Conservation (phyloP, 2,113 vertebrate genomes). For the Falco punctatus region DNA sequence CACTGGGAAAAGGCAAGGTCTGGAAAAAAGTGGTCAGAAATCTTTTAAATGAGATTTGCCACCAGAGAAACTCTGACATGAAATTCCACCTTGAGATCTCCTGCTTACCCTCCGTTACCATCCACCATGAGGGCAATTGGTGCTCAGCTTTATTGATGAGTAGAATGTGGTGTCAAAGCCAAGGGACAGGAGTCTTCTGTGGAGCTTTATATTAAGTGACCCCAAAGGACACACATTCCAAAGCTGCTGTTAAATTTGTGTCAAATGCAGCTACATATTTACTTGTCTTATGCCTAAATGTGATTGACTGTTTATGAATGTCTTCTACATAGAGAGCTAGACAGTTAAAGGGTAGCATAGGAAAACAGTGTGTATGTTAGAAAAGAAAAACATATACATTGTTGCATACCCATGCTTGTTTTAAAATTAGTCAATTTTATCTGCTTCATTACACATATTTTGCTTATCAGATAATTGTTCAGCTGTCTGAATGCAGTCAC, state of each 20-base stretch:
- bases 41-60: not conserved
- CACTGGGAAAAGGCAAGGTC: not conserved
- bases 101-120: not conserved
- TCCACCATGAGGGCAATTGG: not conserved
- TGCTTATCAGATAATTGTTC: constrained; percentile 38
- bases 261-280: not conserved
- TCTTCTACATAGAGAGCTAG: not conserved
- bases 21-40: not conserved
- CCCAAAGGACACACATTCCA: not conserved
- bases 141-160: not conserved
- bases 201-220: not conserved
- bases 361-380: not conserved
- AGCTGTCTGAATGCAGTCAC: constrained; percentile 21
- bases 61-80: not conserved
- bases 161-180: not conserved
- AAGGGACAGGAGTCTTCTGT: not conserved
- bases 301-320: not conserved
- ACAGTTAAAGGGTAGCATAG: not conserved
- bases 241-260: not conserved
- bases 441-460: constrained; percentile 30
- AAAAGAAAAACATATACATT: not conserved
- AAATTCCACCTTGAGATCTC: not conserved
- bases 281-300: not conserved
- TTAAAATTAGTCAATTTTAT: constrained; percentile 27
- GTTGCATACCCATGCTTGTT: not conserved